Conservation (phyloP, 2,113 vertebrate genomes). For the Ochotona princeps region DNA sequence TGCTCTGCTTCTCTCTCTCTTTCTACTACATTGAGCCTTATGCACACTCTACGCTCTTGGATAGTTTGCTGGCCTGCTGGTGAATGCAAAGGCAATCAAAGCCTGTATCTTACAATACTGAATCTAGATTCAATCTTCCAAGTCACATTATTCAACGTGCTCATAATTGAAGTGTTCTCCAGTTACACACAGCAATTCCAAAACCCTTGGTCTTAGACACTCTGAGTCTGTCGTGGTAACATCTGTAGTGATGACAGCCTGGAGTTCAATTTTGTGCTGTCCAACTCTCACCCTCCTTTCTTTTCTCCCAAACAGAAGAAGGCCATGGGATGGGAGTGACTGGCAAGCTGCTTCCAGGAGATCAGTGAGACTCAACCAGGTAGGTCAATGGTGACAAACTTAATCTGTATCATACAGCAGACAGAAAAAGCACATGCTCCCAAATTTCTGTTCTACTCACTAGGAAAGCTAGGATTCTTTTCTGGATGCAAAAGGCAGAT, state of each 20-base stretch:
- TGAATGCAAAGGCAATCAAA: conserved; percentile 27
- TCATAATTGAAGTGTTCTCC: background rate
- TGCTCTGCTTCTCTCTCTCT: background rate
- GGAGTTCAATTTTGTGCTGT: background rate
- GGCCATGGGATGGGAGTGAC: background rate
- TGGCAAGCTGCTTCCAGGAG: background rate
- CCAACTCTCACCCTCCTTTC: background rate
- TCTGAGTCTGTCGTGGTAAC: background rate
- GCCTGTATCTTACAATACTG: conserved; percentile 38
- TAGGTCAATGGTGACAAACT: background rate
- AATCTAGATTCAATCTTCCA: conserved; percentile 27
- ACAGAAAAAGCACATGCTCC: background rate
- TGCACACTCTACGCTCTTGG: background rate
- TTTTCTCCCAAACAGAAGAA: background rate
- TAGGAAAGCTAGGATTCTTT: background rate
- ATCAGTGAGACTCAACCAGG: background rate
- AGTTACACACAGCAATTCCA: background rate
- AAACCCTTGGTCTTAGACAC: background rate
- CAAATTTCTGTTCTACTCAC: background rate
- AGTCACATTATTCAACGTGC: background rate
- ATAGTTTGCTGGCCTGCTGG: background rate
- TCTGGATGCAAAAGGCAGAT: background rate
- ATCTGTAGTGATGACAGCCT: too few species aligned
- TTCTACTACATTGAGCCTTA: background rate
- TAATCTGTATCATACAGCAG: background rate